Evolutionary conservation across 2,113 vertebrate genomes (phyloP).

Genomic region (Acanthisitta chloris): DNA sequence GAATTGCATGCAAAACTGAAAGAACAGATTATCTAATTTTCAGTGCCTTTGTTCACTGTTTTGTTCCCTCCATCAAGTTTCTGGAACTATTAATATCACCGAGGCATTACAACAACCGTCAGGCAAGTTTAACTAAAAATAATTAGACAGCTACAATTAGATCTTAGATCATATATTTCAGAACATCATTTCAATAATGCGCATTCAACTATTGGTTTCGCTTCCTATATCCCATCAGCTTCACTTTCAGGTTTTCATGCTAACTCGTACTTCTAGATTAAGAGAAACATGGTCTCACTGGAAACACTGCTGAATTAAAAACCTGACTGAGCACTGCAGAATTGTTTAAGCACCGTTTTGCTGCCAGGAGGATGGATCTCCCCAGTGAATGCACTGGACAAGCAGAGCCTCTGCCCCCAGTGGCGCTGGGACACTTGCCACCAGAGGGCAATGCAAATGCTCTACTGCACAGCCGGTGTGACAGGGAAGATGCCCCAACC

Average conservation of each 20-base stretch:
- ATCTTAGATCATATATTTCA: background rate
- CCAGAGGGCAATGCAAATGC: conserved; percentile 50
- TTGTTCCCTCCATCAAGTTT: background rate
- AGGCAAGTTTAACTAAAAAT: background rate
- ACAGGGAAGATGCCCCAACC: background rate
- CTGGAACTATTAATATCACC: background rate
- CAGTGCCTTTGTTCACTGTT: background rate
- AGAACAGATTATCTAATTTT: background rate
- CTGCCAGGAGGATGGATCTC: background rate
- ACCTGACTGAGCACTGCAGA: background rate
- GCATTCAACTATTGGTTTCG: background rate
- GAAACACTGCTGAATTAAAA: background rate
- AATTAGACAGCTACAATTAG: background rate
- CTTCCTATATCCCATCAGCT: background rate
- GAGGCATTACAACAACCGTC: background rate
- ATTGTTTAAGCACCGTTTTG: rapidly evolving
- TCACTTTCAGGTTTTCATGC: background rate
- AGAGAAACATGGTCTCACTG: background rate
- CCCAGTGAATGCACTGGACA: rapidly evolving
- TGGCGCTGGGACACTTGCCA: background rate
- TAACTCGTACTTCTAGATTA: background rate
- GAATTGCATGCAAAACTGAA: background rate
- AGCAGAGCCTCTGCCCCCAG: background rate
- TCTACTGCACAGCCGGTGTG: rapidly evolving
- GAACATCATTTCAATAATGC: background rate